phyloP scores from a whole-genome alignment of 2,113 vertebrate genomes.

The Ovibos moschatus region DNA sequence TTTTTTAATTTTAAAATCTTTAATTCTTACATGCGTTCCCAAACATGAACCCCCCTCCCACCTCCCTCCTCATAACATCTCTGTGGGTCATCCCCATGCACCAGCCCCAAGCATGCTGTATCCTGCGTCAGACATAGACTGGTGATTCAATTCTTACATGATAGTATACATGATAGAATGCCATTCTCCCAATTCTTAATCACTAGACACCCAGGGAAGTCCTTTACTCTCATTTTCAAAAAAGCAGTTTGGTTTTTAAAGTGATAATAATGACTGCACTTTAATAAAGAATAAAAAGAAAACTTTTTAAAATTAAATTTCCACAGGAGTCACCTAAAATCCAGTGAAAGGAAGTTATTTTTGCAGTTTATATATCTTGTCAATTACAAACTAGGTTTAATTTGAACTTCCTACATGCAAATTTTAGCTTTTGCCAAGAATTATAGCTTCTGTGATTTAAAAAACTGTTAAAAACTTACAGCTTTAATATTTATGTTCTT shows the following conservation, averaged over 20 bases:
- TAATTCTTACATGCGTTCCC: too few relatives aligned
- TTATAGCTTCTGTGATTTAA: neutral
- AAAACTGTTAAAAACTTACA: neutral
- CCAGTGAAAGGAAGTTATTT: neutral
- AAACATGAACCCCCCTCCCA: too few relatives aligned
- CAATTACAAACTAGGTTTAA: constrained; percentile 5
- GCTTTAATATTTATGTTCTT: neutral
- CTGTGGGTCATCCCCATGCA: too few relatives aligned
- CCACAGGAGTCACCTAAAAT: neutral
- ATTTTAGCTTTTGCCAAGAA: constrained; percentile 21
- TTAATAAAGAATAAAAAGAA: constrained; percentile 31
- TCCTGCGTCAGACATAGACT: too few relatives aligned
- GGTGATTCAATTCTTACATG: too few relatives aligned
- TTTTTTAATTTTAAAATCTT: too few relatives aligned
- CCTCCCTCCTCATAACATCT: too few relatives aligned
- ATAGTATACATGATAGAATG: too few relatives aligned
- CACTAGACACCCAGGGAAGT: neutral
- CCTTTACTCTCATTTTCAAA: neutral
- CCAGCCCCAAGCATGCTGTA: too few relatives aligned
- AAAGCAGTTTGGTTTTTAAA: neutral
- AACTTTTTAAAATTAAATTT: neutral
- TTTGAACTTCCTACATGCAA: neutral
- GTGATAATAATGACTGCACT: neutral
- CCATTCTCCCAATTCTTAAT: too few relatives aligned
- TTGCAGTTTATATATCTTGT: neutral